Evolutionary conservation across 2,113 vertebrate genomes (phyloP).

Genomic region (Saiga tatarica): DNA sequence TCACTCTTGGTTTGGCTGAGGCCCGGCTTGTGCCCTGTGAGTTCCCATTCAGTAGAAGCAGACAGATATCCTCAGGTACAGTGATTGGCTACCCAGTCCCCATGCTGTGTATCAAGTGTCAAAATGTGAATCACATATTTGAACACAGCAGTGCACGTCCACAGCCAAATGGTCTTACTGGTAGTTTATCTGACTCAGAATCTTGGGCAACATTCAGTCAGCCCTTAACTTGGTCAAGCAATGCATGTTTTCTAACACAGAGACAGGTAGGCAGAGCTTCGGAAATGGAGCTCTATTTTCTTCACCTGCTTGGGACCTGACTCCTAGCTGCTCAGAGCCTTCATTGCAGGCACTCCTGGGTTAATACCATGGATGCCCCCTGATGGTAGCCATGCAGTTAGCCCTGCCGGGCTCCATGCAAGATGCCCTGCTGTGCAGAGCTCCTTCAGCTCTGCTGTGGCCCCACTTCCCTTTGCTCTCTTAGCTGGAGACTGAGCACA

Average conservation of each 20-base stretch:
- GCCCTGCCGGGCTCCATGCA: too few relatives aligned
- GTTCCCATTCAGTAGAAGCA: background rate
- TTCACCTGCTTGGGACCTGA: background rate
- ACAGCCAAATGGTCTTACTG: background rate
- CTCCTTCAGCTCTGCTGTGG: background rate
- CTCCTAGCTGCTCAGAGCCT: background rate
- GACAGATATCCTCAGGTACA: background rate
- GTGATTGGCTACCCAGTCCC: too few relatives aligned
- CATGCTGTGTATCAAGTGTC: background rate
- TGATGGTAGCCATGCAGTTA: background rate
- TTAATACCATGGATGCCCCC: background rate
- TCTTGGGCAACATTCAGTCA: background rate
- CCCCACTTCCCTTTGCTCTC: background rate
- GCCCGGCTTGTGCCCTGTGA: background rate
- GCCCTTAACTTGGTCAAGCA: background rate
- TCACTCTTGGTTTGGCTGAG: background rate
- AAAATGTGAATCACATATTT: background rate
- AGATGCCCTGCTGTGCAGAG: background rate
- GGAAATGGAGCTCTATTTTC: background rate
- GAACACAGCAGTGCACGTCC: accelerated
- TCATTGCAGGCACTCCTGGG: background rate
- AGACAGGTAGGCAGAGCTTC: background rate
- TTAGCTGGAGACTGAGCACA: background rate
- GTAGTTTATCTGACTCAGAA: background rate
- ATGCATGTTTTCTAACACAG: background rate